Conservation (phyloP, 2,888 invertebrate genomes). For the Lithophane socia region DNA sequence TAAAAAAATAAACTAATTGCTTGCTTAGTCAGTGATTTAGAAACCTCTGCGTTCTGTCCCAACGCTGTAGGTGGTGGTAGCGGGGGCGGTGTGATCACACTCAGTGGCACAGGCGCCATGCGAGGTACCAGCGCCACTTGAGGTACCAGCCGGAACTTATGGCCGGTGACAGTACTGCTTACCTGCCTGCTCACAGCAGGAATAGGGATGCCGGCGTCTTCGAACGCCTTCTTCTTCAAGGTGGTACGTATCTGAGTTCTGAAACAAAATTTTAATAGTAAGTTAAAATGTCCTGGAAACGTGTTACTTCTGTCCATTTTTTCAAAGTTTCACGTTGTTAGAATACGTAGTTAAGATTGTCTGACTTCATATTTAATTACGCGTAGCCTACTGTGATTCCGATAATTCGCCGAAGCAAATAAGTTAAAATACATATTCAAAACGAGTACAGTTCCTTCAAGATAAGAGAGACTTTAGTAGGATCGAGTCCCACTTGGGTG, state of each 20-base stretch:
- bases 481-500: background rate
- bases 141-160: constrained; percentile 73
- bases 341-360: background rate
- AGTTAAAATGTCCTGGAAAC: background rate
- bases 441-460: background rate
- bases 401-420: background rate
- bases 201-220: constrained; percentile 94
- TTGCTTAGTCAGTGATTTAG: constrained; percentile 83
- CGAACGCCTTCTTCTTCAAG: constrained; percentile 96
- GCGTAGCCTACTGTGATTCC: no score
- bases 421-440: background rate
- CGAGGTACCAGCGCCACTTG: constrained; percentile 80
- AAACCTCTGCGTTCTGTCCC: constrained; percentile 90
- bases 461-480: background rate
- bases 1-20: constrained; percentile 59
- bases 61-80: constrained; percentile 78
- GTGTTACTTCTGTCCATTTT: background rate
- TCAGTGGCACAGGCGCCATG: constrained; percentile 78
- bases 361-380: background rate
- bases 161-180: constrained; percentile 88
- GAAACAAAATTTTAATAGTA: constrained; percentile 70
- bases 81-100: constrained; percentile 74
- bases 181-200: constrained; percentile 90
- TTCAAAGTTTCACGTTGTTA: background rate
- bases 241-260: constrained; percentile 97